Evolutionary conservation across 1,140 invertebrate genomes (phyloP).

Genomic region (Patella vulgata): DNA sequence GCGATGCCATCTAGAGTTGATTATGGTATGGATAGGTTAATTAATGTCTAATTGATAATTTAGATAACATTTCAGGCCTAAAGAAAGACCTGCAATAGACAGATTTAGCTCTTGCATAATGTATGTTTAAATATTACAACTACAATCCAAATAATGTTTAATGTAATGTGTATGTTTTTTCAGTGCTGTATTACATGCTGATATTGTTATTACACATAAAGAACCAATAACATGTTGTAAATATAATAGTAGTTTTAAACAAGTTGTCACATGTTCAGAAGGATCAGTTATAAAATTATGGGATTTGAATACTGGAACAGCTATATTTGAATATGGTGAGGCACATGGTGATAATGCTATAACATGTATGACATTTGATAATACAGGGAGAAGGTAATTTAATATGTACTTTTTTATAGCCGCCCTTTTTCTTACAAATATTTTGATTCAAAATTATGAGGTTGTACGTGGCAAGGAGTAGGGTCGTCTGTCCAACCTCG

Average conservation of each 20-base stretch:
- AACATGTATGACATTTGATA: conserved; percentile 67
- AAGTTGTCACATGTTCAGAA: conserved; percentile 65
- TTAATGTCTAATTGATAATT: too few species aligned
- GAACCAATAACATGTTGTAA: conserved; percentile 63
- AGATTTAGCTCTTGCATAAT: too few species aligned
- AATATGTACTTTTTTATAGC: not conserved
- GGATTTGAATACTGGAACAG: conserved; percentile 65
- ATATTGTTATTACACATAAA: conserved; percentile 64
- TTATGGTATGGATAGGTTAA: too few species aligned
- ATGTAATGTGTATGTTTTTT: too few species aligned
- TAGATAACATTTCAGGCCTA: too few species aligned
- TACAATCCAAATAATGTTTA: too few species aligned
- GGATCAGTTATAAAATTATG: conserved; percentile 65
- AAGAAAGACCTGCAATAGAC: too few species aligned
- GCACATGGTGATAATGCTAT: conserved; percentile 64
- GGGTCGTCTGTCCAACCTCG: too few species aligned
- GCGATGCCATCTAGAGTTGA: too few species aligned
- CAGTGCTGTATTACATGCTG: conserved; percentile 58
- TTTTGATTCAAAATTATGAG: not conserved
- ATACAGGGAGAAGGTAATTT: conserved; percentile 57
- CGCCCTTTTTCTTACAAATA: not conserved
- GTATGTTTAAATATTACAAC: too few species aligned
- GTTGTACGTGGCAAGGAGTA: too few species aligned
- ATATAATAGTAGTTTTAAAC: conserved; percentile 65
- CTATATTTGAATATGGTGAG: conserved; percentile 65